Percentiles rank a stretch among this genome's conserved stretches.
Evolutionary conservation across 2,888 invertebrate species (phyloP).

Genomic region (Macroteleia sp.): DNA sequence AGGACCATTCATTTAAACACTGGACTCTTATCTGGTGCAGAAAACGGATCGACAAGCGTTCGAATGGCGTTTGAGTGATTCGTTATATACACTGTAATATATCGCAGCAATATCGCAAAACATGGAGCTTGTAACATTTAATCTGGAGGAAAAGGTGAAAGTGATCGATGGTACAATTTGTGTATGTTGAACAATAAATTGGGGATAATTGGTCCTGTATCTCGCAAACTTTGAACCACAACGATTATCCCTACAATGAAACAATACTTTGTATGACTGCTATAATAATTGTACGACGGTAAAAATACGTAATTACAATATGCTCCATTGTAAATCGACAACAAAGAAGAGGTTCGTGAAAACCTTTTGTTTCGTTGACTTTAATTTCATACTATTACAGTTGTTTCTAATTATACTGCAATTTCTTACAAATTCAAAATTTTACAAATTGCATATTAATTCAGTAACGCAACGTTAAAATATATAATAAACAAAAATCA

Average conservation of each 20-base stretch:
- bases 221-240: not conserved
- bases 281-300: not conserved
- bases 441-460: no score
- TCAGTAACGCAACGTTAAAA: no score
- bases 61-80: no score
- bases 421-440: no score
- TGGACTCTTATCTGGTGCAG: constrained; percentile 52
- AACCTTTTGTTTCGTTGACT: no score
- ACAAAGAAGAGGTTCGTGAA: not conserved
- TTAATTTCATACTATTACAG: no score
- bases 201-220: no score
- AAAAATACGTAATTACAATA: not conserved
- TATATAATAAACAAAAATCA: no score
- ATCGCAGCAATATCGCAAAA: constrained; percentile 35
- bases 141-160: constrained; percentile 11
- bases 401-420: no score
- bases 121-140: constrained; percentile 28
- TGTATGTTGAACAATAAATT: no score
- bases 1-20: no score
- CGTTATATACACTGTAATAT: constrained; percentile 37
- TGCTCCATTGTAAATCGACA: not conserved
- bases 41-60: constrained; percentile 51
- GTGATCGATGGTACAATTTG: constrained; percentile 7
- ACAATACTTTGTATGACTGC: not conserved
- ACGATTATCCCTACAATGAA: not conserved